These are phyloP conservation scores for Strigamia crassipes DNA, from an alignment of 2,888 invertebrate species.

Conservation along the genomic window DNA sequence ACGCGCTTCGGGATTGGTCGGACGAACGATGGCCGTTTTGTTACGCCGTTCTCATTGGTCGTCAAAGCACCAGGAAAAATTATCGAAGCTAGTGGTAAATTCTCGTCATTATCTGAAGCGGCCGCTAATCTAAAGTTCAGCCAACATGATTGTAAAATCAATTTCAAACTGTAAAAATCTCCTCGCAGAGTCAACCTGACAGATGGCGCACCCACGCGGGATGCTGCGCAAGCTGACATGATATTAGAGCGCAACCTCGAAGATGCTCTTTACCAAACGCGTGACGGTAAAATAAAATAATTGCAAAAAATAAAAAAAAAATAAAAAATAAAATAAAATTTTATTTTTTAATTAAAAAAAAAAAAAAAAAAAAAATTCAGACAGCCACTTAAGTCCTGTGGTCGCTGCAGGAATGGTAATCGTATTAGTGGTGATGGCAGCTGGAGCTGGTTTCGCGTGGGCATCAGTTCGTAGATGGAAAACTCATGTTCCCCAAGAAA, in stretches of 20 bases:
- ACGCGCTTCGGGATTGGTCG: no score
- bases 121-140: no score
- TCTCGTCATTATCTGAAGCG: no score
- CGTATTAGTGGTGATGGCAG: not conserved
- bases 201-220: constrained; percentile 9
- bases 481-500: not conserved
- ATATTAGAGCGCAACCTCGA: not conserved
- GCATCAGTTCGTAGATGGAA: not conserved
- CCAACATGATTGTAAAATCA: not conserved
- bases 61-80: no score
- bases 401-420: not conserved
- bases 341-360: not conserved
- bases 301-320: not conserved
- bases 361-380: not conserved
- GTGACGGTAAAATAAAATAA: not conserved
- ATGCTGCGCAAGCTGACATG: not conserved
- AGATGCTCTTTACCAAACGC: not conserved
- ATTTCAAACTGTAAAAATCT: not conserved
- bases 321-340: not conserved
- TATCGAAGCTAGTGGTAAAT: no score
- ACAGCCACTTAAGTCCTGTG: not conserved
- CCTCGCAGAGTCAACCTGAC: not conserved
- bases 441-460: not conserved
- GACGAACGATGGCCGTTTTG: no score
- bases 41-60: no score